phyloP scores from a whole-genome alignment of 1,140 invertebrate species.

The Cotesia glomerata region DNA sequence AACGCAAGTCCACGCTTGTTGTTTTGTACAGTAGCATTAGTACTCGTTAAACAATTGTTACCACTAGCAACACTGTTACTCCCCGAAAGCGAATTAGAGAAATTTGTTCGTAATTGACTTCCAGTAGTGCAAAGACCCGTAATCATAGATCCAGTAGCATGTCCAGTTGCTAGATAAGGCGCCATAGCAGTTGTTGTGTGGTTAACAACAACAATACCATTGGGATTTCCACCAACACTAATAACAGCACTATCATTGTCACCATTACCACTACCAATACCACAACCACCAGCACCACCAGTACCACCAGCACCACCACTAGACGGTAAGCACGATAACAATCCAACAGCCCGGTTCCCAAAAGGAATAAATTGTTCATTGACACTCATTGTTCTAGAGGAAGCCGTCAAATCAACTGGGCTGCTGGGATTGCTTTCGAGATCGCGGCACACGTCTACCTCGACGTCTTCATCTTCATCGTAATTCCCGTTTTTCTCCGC shows the following conservation, averaged over 20 bases:
- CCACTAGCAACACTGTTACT: background rate
- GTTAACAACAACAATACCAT: background rate
- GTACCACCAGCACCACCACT: constrained; percentile 37
- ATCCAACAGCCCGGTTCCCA: constrained; percentile 34
- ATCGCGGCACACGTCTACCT: constrained; percentile 55
- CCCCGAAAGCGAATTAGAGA: background rate
- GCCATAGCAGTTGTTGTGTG: background rate
- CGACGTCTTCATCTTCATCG: constrained; percentile 53
- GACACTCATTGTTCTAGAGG: constrained; percentile 45
- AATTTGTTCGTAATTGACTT: constrained; percentile 30
- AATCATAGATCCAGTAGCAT: constrained; percentile 45
- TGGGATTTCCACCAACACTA: background rate
- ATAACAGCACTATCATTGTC: background rate
- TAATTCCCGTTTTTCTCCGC: constrained; percentile 42
- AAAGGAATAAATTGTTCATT: constrained; percentile 51
- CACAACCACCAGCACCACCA: constrained; percentile 26
- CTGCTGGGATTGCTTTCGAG: constrained; percentile 57
- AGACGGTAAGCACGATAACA: constrained; percentile 45
- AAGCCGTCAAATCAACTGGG: constrained; percentile 58
- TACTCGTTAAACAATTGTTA: constrained; percentile 47
- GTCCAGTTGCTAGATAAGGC: constrained; percentile 39
- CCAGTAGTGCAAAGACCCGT: constrained; percentile 45
- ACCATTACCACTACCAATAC: constrained; percentile 33
- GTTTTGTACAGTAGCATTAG: constrained; percentile 43
- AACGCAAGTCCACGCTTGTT: constrained; percentile 72